These are phyloP conservation scores for Drosophila paulistorum DNA, from an alignment of 1,140 invertebrate genomes.

Conservation along the genomic window DNA sequence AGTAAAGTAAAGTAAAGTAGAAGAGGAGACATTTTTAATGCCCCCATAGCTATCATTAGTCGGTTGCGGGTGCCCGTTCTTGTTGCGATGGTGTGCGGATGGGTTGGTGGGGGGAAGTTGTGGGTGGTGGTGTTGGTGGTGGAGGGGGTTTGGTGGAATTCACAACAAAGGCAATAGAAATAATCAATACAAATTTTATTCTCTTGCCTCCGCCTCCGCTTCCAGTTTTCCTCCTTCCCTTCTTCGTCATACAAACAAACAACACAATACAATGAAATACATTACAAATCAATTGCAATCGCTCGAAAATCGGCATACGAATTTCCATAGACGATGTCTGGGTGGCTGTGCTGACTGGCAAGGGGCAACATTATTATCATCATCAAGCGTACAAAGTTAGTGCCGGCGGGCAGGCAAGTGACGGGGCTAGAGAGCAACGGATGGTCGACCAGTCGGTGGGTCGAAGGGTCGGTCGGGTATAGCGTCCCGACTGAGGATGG, in stretches of 20 bases:
- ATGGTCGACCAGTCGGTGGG: background rate
- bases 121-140: conserved; percentile 4
- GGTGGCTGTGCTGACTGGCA: conserved; percentile 50
- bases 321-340: conserved; percentile 79
- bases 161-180: conserved; percentile 75
- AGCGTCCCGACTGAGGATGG: background rate
- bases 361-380: conserved; percentile 79
- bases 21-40: conserved; percentile 72
- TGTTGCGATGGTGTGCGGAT: background rate
- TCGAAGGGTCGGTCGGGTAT: background rate
- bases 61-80: conserved; percentile 3
- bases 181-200: conserved; percentile 81
- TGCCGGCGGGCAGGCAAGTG: conserved; percentile 65
- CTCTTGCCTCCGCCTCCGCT: background rate
- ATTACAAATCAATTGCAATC: conserved; percentile 81
- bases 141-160: conserved; percentile 28
- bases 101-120: background rate
- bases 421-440: conserved; percentile 23
- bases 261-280: conserved; percentile 74
- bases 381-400: conserved; percentile 79
- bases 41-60: conserved; percentile 78
- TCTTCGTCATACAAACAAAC: conserved; percentile 36
- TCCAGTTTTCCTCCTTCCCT: conserved; percentile 14
- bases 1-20: background rate
- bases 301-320: conserved; percentile 79